phyloP scores from a whole-genome alignment of 2,113 vertebrate species.

The Ginglymostoma cirratum region DNA sequence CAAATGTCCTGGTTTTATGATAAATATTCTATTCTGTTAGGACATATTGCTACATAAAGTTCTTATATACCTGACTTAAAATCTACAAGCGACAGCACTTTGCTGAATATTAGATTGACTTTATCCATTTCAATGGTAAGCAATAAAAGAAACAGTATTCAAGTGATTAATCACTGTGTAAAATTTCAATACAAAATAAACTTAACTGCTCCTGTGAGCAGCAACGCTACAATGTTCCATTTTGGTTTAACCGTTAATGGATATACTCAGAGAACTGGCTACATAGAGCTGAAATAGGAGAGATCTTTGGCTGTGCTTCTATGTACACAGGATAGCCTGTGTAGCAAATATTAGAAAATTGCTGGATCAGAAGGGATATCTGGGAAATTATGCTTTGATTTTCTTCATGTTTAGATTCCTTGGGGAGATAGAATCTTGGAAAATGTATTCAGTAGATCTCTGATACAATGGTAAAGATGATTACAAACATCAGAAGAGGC shows the following conservation, averaged over 20 bases:
- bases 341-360: not conserved
- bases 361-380: not conserved
- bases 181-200: not conserved
- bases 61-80: not conserved
- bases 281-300: not conserved
- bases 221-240: not conserved
- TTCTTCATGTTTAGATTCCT: not conserved
- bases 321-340: not conserved
- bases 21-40: not conserved
- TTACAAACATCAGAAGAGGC: not conserved
- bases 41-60: not conserved
- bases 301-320: not conserved
- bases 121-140: not conserved
- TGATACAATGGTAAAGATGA: not conserved
- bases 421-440: not conserved
- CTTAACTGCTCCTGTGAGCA: not conserved
- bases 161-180: not conserved
- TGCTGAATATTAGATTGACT: not conserved
- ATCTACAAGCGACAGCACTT: not conserved
- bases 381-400: not conserved
- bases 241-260: not conserved
- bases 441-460: not conserved
- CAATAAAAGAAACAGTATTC: not conserved
- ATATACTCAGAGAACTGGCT: not conserved
- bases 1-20: not conserved